Evolutionary conservation across 2,888 invertebrate genomes (phyloP), one percentile per base, ranked within the genome.

Genomic region (Quadroppia sp.): DNA sequence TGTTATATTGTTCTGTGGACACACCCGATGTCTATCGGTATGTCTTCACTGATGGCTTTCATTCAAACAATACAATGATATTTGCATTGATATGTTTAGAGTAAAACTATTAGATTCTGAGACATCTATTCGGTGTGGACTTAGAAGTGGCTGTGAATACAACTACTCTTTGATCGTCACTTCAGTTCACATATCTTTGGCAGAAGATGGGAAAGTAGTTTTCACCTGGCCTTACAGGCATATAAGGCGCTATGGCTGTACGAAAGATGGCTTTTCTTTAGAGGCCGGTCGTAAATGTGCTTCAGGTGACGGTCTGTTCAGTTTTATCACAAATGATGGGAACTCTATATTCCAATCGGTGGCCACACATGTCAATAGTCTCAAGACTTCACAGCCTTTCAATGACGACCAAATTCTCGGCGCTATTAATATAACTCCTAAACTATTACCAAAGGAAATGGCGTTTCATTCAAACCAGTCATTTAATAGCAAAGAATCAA

Each of bases 201-300:
- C 77, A 30, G 75, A 77, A 72, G 69, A 73, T 15, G 69, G 53
- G 23, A 40, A 73, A 30, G 69, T 73, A 45, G 25, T 75, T 17
- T 75, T 69, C 13, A 45, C 77, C 13, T 81, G 81, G 81, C 80
- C 80, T 15, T 80, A 78, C 73, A 76, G 77, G 17, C 78, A 80
- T 71, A 79, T 81, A 42, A 77, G 81, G 9, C 77, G 80, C 30
- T 81, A 80, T 77, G 80, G 81, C 25, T 78, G 76, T 45, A 78
- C 76, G n/a, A 76, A 75, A n/a, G 77, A 77, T 9, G 76, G 75
- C 28, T 80, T 80, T 74, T 79, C 79, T 7, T 79, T 82, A 75
- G 80, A 81, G 76, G 80, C 81, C 42, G 82, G 82, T 1, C 76
- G 81, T 48, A 81, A 80, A 61, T 81, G 81, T 76, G 72, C 77